Evolutionary conservation across 2,797 vertebrate species (phyloP).

Genomic region (Pangasius djambal): DNA sequence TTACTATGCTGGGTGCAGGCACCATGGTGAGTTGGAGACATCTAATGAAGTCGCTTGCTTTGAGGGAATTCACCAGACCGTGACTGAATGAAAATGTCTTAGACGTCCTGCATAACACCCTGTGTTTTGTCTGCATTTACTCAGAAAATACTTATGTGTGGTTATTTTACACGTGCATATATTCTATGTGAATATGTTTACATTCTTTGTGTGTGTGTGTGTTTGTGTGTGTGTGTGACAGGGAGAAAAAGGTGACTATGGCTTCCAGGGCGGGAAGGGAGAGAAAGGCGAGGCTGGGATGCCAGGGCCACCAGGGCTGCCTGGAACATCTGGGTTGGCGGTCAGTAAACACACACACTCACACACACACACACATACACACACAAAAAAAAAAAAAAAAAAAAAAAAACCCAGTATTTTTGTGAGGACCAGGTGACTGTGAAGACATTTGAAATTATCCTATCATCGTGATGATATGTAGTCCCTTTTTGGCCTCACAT

Average conservation of each 20-base stretch:
- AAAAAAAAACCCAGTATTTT: too few species aligned
- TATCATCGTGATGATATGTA: too few species aligned
- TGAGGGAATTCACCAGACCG: constrained; percentile 14
- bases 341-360: constrained; percentile 73
- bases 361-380: not conserved
- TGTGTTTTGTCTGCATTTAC: constrained; percentile 38
- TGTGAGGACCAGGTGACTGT: too few species aligned
- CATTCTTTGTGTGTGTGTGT: constrained; percentile 13
- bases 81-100: constrained; percentile 27
- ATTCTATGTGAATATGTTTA: constrained; percentile 11
- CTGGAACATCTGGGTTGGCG: constrained; percentile 81
- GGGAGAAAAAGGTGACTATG: constrained; percentile 78
- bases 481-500: too few species aligned
- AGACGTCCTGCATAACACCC: constrained; percentile 22
- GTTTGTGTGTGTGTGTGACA: constrained; percentile 56
- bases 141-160: not conserved
- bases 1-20: constrained; percentile 12
- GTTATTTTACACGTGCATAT: not conserved
- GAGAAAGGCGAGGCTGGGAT: constrained; percentile 81
- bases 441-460: too few species aligned
- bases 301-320: constrained; percentile 77
- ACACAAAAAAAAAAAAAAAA: not conserved
- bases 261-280: constrained; percentile 73
- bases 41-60: not conserved
- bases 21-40: constrained; percentile 29